Evolutionary conservation across 2,797 vertebrate genomes (phyloP), one percentile per base, ranked within the genome.

Genomic region (Psittacula echo): DNA sequence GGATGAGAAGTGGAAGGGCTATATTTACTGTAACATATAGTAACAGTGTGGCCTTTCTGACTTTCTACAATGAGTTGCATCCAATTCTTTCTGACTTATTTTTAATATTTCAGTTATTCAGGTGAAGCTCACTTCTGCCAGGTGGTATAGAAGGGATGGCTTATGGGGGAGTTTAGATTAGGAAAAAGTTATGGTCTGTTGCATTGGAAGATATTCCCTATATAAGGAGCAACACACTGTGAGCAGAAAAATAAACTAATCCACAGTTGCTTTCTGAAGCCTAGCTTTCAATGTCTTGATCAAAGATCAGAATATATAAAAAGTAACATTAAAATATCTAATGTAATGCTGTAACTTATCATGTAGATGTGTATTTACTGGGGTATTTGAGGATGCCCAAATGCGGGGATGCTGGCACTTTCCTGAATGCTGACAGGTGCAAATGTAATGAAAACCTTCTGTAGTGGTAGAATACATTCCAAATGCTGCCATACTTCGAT

Each of bases 161-260:
- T 82, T 66, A 14, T 60, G 26, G 11, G 4, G 20, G 14, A 83
- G 30, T 81, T 86, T 73, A 54, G 85, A 45, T 78, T 50, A 39
- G 9, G 32, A 83, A 56, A 83, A 48, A 1, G 1, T 74, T 54
- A 65, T 14, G 3, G 3, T 73, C 26, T 39, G 4, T 82, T 78
- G 53, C 68, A 44, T 20, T 48, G 61, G 44, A 39, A 89, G 21
- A 13, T 64, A 50, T n/a, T 85, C 10, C 10, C 19, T 32, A 2
- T 29, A 9, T 30, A 37, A 58, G 15, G 32, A 78, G 7, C 18
- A 73, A 58, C 0, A 0, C n/a, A 34, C n/a, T 45, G 7, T 68
- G 47, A 78, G 24, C 11, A 23, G 12, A 54, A 45, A 75, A 30
- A 18, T 7, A 65, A 80, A 42, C 11, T 18, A 27, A 44, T 22